phyloP scores from a whole-genome alignment of 2,113 vertebrate species.

The Channa maculata region DNA sequence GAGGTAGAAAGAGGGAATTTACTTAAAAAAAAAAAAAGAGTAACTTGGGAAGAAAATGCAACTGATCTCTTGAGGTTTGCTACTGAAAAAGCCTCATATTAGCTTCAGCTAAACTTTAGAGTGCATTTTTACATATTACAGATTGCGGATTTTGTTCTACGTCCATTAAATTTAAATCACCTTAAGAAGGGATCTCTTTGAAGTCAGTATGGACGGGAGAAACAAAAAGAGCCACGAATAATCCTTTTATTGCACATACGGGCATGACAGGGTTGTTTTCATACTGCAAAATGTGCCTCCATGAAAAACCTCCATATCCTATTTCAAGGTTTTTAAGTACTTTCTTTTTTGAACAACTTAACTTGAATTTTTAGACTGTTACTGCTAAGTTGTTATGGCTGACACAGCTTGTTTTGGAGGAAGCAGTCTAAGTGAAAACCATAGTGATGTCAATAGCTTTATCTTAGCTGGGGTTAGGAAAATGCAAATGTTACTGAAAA shows the following conservation, averaged over 20 bases:
- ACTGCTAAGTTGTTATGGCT: too few species aligned
- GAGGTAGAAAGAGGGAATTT: conserved; percentile 33
- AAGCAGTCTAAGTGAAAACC: neutral
- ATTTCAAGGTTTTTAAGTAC: too few species aligned
- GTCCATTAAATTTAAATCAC: neutral
- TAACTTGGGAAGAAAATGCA: conserved; percentile 25
- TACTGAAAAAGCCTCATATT: conserved; percentile 21
- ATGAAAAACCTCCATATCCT: too few species aligned
- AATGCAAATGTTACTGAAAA: neutral
- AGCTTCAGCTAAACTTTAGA: conserved; percentile 23
- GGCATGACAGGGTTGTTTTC: neutral
- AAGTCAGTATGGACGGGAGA: neutral
- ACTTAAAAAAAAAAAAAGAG: conserved; percentile 8
- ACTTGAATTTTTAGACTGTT: neutral
- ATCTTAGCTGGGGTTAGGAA: neutral
- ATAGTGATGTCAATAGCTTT: too few species aligned
- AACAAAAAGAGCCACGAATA: neutral
- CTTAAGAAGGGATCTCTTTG: neutral
- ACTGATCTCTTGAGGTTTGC: conserved; percentile 15
- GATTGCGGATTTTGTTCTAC: neutral
- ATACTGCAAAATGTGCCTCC: neutral
- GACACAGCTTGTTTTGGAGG: neutral
- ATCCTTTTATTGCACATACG: neutral
- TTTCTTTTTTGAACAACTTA: neutral
- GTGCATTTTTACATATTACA: neutral